Evolutionary conservation across 2,888 invertebrate genomes (phyloP).

Genomic region (Limnephilus marmoratus): DNA sequence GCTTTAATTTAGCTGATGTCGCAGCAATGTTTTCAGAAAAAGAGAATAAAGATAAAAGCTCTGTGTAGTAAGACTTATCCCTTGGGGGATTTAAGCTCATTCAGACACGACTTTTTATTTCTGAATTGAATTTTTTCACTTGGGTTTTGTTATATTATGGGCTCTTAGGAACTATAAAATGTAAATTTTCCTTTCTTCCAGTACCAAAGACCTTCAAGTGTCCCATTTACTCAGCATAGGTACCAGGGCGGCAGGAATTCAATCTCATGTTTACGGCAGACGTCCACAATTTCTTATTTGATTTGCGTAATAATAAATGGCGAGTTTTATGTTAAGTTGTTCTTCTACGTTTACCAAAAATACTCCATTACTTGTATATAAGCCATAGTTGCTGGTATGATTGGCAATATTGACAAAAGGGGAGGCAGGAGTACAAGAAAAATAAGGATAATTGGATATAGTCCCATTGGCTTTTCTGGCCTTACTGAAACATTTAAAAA

Average conservation of each 20-base stretch:
- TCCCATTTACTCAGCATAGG: neutral
- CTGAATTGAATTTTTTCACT: neutral
- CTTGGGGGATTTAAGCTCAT: neutral
- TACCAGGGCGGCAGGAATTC: slow-evolving; percentile 2
- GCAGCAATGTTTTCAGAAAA: neutral
- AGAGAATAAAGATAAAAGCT: neutral
- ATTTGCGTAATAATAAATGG: neutral
- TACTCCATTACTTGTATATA: neutral
- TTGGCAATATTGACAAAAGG: too few relatives aligned
- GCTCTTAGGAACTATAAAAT: slow-evolving; percentile 22
- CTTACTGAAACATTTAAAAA: neutral
- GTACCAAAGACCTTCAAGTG: neutral
- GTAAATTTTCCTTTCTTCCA: neutral
- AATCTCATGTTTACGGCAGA: neutral
- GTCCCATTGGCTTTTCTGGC: too few relatives aligned
- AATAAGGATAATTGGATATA: too few relatives aligned
- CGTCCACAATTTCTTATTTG: neutral
- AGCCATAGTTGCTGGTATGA: neutral
- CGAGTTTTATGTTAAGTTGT: neutral
- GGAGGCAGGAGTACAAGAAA: too few relatives aligned
- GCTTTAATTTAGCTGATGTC: neutral
- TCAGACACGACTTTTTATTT: slow-evolving; percentile 12
- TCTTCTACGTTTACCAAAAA: neutral
- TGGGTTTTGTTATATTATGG: slow-evolving; percentile 12
- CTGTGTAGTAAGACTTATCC: neutral